phyloP scores from a whole-genome alignment of 2,113 vertebrate genomes.

The Plestiodon gilberti region DNA sequence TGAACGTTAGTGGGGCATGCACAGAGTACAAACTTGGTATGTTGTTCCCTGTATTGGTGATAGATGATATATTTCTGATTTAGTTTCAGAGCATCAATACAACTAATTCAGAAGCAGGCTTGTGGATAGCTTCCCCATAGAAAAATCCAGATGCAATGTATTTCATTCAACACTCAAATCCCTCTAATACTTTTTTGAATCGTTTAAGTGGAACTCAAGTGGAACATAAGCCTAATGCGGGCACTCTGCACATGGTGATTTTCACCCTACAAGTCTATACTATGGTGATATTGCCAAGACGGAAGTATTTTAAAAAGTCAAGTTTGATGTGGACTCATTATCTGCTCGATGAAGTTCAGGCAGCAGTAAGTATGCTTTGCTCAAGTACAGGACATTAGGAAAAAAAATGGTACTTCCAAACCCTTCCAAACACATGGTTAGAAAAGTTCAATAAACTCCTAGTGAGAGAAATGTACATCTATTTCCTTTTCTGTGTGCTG shows the following conservation, averaged over 20 bases:
- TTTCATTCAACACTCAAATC: slow-evolving; percentile 7
- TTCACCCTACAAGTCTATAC: neutral
- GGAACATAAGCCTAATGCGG: neutral
- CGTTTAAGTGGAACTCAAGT: slow-evolving; percentile 19
- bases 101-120: neutral
- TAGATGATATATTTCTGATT: no score
- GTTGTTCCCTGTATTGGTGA: neutral
- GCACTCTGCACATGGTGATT: neutral
- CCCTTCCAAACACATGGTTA: neutral
- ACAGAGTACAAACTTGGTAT: neutral
- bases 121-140: neutral
- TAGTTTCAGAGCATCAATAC: neutral
- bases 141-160: neutral
- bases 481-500: neutral
- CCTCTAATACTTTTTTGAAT: slow-evolving; percentile 4
- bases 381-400: neutral
- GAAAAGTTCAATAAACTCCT: neutral
- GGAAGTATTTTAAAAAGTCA: neutral
- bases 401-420: neutral
- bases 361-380: neutral
- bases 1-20: neutral
- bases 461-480: neutral
- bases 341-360: neutral
- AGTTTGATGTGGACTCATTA: neutral
- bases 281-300: neutral